Percentiles rank a stretch among this genome's conserved stretches.
phyloP scores from a whole-genome alignment of 2,797 vertebrate species.

The Orientallactaga sibirica region DNA sequence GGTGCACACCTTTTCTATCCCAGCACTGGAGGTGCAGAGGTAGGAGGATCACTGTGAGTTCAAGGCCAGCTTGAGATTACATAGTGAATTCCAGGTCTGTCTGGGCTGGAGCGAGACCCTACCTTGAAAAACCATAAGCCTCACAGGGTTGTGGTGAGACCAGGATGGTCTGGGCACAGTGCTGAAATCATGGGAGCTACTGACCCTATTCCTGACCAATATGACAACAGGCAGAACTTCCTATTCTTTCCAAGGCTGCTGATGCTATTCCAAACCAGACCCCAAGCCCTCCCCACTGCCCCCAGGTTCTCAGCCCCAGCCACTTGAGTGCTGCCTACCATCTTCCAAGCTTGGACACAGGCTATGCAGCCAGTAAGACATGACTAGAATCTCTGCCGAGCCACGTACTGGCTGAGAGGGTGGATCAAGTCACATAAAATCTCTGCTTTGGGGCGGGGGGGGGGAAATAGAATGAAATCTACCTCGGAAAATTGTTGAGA shows the following conservation, averaged over 20 bases:
- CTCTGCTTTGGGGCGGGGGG: background rate
- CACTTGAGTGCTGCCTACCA: background rate
- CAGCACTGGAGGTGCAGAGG: too few species aligned
- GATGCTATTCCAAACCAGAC: background rate
- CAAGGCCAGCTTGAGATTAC: too few species aligned
- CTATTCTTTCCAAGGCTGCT: background rate
- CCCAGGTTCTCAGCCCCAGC: background rate
- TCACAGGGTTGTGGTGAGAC: background rate
- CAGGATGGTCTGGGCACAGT: background rate
- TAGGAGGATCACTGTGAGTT: too few species aligned
- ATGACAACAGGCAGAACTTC: accelerated
- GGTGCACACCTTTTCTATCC: too few species aligned
- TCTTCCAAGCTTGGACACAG: background rate
- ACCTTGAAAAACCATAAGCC: background rate
- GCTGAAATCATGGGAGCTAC: background rate
- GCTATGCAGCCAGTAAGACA: background rate
- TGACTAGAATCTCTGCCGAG: background rate
- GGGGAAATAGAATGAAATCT: background rate
- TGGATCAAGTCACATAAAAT: background rate
- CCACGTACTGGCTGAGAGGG: background rate
- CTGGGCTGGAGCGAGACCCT: too few species aligned
- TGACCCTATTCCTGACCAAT: background rate
- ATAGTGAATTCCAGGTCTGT: too few species aligned
- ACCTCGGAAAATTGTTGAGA: background rate
- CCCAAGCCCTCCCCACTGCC: background rate